Conservation (phyloP, 2,797 vertebrate species). For the Artibeus jamaicensis region DNA sequence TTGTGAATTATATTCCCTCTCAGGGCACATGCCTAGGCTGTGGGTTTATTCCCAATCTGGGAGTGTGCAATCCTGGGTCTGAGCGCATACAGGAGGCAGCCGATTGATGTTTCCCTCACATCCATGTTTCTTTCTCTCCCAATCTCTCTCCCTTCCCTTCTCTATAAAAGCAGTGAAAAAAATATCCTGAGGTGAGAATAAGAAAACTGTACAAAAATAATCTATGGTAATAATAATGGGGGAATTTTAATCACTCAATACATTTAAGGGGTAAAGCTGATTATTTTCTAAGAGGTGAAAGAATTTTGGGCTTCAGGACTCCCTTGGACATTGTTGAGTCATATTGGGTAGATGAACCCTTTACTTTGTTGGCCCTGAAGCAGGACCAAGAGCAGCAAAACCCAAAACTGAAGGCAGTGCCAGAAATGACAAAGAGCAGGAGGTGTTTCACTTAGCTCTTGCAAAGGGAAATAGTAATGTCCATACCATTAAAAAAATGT, state of each 20-base stretch:
- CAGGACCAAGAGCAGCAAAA: not conserved
- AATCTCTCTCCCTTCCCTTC: not conserved
- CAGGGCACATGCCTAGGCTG: too few species aligned
- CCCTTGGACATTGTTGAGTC: not conserved
- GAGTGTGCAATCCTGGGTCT: not conserved
- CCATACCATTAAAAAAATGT: constrained; percentile 44
- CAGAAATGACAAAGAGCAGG: constrained; percentile 58
- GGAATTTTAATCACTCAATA: not conserved
- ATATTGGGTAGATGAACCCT: not conserved
- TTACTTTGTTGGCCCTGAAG: not conserved
- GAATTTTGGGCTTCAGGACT: not conserved
- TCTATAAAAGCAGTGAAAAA: not conserved
- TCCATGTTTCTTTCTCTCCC: not conserved
- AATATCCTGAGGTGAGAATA: not conserved
- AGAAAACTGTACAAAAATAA: not conserved
- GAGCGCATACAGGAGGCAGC: not conserved
- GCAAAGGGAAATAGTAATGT: constrained; percentile 44
- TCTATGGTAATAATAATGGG: not conserved
- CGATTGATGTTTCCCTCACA: not conserved
- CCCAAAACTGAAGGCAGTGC: not conserved
- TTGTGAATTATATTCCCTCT: too few species aligned
- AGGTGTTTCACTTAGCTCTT: constrained; percentile 56
- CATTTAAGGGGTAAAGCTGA: not conserved
- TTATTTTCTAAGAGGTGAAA: not conserved
- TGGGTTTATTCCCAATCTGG: too few species aligned